Evolutionary conservation across 35 echinoderm and acorn worm genomes (phyloP).

Genomic region (Patiria miniata): DNA sequence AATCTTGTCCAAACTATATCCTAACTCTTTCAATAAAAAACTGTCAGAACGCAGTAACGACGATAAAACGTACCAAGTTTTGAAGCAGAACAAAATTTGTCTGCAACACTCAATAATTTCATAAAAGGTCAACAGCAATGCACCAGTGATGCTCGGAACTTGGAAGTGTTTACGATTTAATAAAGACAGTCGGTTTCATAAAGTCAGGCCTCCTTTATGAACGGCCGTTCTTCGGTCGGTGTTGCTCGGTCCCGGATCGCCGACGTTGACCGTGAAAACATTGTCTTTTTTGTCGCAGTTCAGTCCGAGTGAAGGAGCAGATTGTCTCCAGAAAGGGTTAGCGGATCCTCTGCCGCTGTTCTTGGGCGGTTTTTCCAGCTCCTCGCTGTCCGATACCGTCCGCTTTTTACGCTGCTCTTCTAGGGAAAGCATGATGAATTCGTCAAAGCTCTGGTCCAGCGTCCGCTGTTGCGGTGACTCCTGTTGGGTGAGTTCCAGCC

Average conservation of each 20-base stretch:
- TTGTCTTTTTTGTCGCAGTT: constrained; percentile 12
- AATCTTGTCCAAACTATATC: too few relatives aligned
- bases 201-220: not conserved
- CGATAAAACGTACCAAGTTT: too few relatives aligned
- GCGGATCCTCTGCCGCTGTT: not conserved
- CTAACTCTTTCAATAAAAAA: too few relatives aligned
- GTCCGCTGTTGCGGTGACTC: constrained; percentile 49
- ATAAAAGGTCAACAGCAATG: too few relatives aligned
- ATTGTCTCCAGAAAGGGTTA: not conserved
- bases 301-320: not conserved
- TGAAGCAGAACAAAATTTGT: too few relatives aligned
- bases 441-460: constrained; percentile 91
- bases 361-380: not conserved
- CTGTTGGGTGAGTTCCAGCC: constrained; percentile 10
- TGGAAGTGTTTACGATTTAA: not conserved
- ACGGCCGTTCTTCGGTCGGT: not conserved
- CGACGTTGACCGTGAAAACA: constrained; percentile 4
- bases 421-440: constrained; percentile 79
- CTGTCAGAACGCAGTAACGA: too few relatives aligned
- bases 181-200: not conserved
- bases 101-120: too few relatives aligned
- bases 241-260: constrained; percentile 2
- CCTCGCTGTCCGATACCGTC: constrained; percentile 12
- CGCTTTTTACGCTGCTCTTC: constrained; percentile 83
- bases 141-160: not conserved